phyloP scores from a whole-genome alignment of 2,113 vertebrate genomes.

The Datnioides undecimradiatus region DNA sequence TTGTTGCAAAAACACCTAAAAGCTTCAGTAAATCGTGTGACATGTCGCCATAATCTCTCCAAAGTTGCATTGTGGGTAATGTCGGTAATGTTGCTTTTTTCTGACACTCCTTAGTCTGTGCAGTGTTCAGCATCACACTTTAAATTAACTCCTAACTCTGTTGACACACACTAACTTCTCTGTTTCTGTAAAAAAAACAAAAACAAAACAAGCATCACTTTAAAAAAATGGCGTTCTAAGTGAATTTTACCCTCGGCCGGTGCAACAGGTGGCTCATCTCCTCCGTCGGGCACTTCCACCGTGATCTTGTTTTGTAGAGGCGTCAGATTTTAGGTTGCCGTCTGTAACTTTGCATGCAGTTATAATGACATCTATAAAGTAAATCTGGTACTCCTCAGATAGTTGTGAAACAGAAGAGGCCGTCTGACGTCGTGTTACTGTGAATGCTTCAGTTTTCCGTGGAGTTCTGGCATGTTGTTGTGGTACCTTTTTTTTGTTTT shows the following conservation, averaged over 20 bases:
- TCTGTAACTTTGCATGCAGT: constrained; percentile 63
- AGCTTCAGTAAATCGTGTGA: too few relatives aligned
- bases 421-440: constrained; percentile 59
- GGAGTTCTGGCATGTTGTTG: constrained; percentile 56
- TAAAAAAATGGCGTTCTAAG: neutral
- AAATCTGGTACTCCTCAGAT: constrained; percentile 37
- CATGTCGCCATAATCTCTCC: too few relatives aligned
- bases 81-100: too few relatives aligned
- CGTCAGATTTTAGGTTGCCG: constrained; percentile 10
- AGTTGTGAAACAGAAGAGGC: constrained; percentile 11
- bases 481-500: constrained; percentile 55
- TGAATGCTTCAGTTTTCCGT: constrained; percentile 67
- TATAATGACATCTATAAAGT: constrained; percentile 25
- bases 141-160: neutral
- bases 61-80: too few relatives aligned
- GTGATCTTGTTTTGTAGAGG: constrained; percentile 45
- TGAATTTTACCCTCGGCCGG: neutral
- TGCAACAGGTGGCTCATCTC: constrained; percentile 53
- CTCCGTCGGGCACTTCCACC: neutral
- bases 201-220: too few relatives aligned
- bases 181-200: too few relatives aligned
- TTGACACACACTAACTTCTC: neutral
- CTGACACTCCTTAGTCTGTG: too few relatives aligned
- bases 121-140: neutral
- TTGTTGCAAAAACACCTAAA: too few relatives aligned